Evolutionary conservation across 2,113 vertebrate species (phyloP), one percentile per base, ranked within the genome.

Genomic region (Sterna hirundo): DNA sequence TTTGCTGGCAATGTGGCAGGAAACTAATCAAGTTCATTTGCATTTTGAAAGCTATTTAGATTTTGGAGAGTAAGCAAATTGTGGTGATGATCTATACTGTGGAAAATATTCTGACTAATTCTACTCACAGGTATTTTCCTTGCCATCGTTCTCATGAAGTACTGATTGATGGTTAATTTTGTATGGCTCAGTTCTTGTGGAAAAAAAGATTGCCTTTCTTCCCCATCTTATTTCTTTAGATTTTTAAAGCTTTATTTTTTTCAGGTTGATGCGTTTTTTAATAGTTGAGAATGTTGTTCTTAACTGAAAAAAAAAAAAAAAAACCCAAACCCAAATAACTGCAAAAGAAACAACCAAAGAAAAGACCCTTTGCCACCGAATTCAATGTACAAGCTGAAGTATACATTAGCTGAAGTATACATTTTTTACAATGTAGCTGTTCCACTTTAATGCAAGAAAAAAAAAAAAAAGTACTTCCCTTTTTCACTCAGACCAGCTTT

Each of bases 41-140:
- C 57, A 70, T 83, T 95, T 93, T 89, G 38, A 89, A 79, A 91
- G 42, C 13, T 87, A 38, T 84, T 81, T 86, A 93, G 64, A 36
- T 81, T 84, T 96, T 91, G 15, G 10, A 75, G 23, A 82, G 14
- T 71, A 94, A 90, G 34, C 2, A 92, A 71, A 64, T 23, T 51
- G 10, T 62, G 2, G 6, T 82, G 51, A 49, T 34, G 34, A n/a
- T 42, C 26, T 55, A 26, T 54, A 34, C 4, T 34, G 26, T 55
- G 18, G 40, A 71, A 93, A 74, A 49, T 54, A 38, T 7, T 84
- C 26, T 46, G 21, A 82, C 32, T 82, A 70, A 49, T 66, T 79
- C 42, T 64, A 38, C 14, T 84, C 19, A 61, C 3, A 49, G 11
- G 42, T 82, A 71, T 78, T 86, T 94, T 72, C 49, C 16, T 11